Evolutionary conservation across 2,113 vertebrate genomes (phyloP), one percentile per base, ranked within the genome.

Genomic region (Paratilapia polleni): DNA sequence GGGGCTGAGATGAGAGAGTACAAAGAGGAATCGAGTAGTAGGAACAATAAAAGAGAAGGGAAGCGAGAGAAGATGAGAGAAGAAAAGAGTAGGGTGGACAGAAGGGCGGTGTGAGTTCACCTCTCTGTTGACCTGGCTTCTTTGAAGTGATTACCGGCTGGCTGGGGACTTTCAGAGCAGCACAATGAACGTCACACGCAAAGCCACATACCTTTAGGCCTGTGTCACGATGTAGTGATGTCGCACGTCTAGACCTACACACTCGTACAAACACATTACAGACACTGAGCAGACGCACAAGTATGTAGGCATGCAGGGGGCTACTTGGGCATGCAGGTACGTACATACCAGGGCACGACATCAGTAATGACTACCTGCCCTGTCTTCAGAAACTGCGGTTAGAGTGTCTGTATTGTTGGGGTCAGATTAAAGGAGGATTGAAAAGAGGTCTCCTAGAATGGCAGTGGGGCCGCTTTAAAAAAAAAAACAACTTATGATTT

Each of bases 61-160:
- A 77, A 73, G 77, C 15, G n/a, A 75, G 84, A 85, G 56, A 78
- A 83, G 80, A 75, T 41, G 22, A 81, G 85, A 87, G 85, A 90
- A 89, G 88, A 83, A 90, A 84, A 85, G 88, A 89, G 87, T 86
- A 86, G 81, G 88, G 87, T 86, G 90, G 86, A 91, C 82, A 74
- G 80, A 83, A 80, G 89, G 90, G 91, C 76, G 76, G 82, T 58
- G 77, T 81, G 87, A 85, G 68, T 85, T 96, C 95, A 94, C 91
- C 92, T 92, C 85, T 89, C 74, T 38, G 68, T 61, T 95, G 94
- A 94, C 93, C 94, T 83, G 89, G 73, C 84, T 92, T 62, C 92
- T 94, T 95, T 95, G 93, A 96, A 95, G 93, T 91, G 92, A 95
- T 95, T 93, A 88, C 81, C 3, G 88, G 66, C 87, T 79, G 83